Percentiles rank a stretch among this genome's conserved stretches.
Evolutionary conservation across 2,113 vertebrate species (phyloP).

Genomic region (Platanista minor): DNA sequence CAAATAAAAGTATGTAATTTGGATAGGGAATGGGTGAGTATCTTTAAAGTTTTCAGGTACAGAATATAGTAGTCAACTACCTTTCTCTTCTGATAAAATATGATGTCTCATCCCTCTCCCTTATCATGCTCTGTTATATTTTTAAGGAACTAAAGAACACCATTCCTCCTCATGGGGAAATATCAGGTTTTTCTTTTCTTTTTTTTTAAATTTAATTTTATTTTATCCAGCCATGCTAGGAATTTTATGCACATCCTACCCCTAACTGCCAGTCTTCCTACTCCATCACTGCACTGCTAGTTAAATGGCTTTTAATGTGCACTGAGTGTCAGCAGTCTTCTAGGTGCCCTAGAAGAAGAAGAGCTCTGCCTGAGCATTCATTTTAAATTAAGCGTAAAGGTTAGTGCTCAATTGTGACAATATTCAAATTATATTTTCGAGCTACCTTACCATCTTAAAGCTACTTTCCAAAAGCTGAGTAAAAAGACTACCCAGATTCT

Average conservation of each 20-base stretch:
- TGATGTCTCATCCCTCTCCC: neutral
- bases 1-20: neutral
- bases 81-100: slow-evolving; percentile 28
- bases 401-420: slow-evolving; percentile 25
- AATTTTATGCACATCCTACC: neutral
- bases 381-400: slow-evolving; percentile 62
- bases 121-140: neutral
- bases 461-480: slow-evolving; percentile 11
- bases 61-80: neutral
- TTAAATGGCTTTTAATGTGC: slow-evolving; percentile 23
- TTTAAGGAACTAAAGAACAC: neutral
- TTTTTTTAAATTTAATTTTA: neutral
- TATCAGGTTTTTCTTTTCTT: neutral
- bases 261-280: neutral
- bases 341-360: slow-evolving; percentile 48
- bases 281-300: neutral
- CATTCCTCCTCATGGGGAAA: neutral
- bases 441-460: slow-evolving; percentile 8
- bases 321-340: slow-evolving; percentile 32
- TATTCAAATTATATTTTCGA: slow-evolving; percentile 61
- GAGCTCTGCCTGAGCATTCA: slow-evolving; percentile 32
- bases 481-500: slow-evolving; percentile 7
- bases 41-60: neutral
- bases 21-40: neutral
- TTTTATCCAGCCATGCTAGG: neutral